A percentile compares a stretch with the other conserved stretches of the same genome.
Conservation (phyloP, 2,797 vertebrate species). For the Lagocephalus sceleratus region DNA sequence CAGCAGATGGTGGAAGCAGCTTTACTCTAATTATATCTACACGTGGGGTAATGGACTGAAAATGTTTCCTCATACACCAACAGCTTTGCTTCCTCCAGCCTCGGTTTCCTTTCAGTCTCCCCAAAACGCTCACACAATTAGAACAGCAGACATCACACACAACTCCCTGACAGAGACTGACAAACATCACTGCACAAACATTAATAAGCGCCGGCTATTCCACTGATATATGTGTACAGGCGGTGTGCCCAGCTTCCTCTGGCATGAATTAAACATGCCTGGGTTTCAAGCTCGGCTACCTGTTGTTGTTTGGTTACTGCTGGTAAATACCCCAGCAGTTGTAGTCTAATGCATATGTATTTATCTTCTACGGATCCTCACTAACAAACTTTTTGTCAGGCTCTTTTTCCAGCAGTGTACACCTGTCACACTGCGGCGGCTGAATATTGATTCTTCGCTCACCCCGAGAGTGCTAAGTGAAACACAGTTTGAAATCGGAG, state of each 20-base stretch:
- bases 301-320: slow-evolving; percentile 69
- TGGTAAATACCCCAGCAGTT: slow-evolving; percentile 67
- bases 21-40: slow-evolving; percentile 70
- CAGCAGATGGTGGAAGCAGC: slow-evolving; percentile 66
- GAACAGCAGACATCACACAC: slow-evolving; percentile 37
- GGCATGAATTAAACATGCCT: slow-evolving; percentile 74
- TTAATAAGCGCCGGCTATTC: slow-evolving; percentile 53
- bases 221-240: slow-evolving; percentile 48
- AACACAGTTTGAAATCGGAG: slow-evolving; percentile 24
- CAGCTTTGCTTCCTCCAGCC: slow-evolving; percentile 52
- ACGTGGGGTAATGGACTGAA: slow-evolving; percentile 72
- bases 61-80: slow-evolving; percentile 62
- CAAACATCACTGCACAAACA: slow-evolving; percentile 38
- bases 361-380: slow-evolving; percentile 48
- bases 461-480: slow-evolving; percentile 34
- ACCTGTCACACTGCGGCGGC: slow-evolving; percentile 58
- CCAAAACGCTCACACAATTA: slow-evolving; percentile 17
- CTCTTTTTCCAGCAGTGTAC: slow-evolving; percentile 51
- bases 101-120: slow-evolving; percentile 9
- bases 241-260: slow-evolving; percentile 39
- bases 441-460: slow-evolving; percentile 64
- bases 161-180: slow-evolving; percentile 48
- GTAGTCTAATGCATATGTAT: slow-evolving; percentile 67
- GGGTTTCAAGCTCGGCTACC: slow-evolving; percentile 61
- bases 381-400: slow-evolving; percentile 61